Base-by-base conservation (phyloP, 2,797 vertebrate species). In the Hippocampus kuda region DNA sequence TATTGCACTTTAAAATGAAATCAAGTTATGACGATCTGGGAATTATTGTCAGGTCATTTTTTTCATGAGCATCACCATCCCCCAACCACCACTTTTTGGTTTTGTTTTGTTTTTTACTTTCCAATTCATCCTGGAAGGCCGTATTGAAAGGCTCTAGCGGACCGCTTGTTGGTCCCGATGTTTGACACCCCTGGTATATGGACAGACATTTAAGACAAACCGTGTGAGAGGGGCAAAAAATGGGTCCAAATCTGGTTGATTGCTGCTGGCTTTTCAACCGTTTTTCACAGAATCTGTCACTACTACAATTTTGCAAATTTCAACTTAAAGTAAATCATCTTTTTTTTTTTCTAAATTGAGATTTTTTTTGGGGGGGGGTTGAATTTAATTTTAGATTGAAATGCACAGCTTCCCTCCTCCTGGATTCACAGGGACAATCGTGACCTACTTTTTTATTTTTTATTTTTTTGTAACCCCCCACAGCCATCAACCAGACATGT, bases 251-350 rank as follows among this genome's bases (percentile, higher is more conserved):
- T 80, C 70, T 74, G 7, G 72, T 81, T 82, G 71, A 77, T 86
- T 84, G 77, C 80, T 72, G 79, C 85, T 75, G 76, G 34, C 34
- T 86, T 90, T 87, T 86, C 83, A 68, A 75, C 20, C 83, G 76
- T 74, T 71, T 86, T 86, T 89, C 12, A 46, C 3, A 46, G 79
- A 83, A 84, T 80, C 69, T 86, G 79, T 86, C 81, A 79, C 78
- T 82, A 79, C 81, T 83, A 81, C 80, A 83, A 85, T 85, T 87
- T 77, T 80, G 81, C 70, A 64, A 75, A 75, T 75, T 78, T 74
- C 51, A 66, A 73, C 76, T 79, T 62, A 18, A 82, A 80, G 74
- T 72, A 77, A 81, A 72, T 1, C 10, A 4, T n/a, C 15, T 7
- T 38, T 38, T 38, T 38, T 38, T 81, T 75, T 74, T 49, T n/a